Evolutionary conservation across 2,113 vertebrate species (phyloP).

Genomic region (Castor canadensis): DNA sequence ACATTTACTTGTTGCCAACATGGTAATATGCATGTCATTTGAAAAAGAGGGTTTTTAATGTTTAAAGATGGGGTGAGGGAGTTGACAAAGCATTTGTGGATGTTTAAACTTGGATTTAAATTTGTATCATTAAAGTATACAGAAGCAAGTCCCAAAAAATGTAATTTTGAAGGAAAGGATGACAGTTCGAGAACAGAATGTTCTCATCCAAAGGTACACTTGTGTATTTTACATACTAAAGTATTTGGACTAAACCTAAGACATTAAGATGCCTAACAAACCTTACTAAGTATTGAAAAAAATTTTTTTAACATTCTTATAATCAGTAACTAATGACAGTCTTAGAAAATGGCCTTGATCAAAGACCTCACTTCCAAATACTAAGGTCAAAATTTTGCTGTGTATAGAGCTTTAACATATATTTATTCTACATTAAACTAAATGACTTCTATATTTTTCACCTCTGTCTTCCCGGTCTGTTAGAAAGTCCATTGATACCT

Average conservation of each 20-base stretch:
- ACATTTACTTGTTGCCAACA: conserved; percentile 12
- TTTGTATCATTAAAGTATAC: conserved; percentile 45
- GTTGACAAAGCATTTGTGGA: background rate
- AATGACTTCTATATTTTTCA: background rate
- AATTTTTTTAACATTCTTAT: too few relatives aligned
- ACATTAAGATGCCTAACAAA: background rate
- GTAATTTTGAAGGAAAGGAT: conserved; percentile 57
- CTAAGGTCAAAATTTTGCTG: background rate
- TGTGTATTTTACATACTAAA: conserved; percentile 28
- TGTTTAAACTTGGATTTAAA: background rate
- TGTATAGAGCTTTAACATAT: background rate
- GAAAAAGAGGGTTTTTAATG: background rate
- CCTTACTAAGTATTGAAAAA: background rate
- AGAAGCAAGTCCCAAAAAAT: conserved; percentile 59
- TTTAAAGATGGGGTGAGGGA: background rate
- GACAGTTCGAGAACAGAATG: conserved; percentile 48
- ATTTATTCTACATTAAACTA: background rate
- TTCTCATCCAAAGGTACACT: background rate
- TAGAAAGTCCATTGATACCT: background rate
- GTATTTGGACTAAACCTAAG: background rate
- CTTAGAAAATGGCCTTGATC: background rate
- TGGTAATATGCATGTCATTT: background rate
- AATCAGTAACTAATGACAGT: background rate
- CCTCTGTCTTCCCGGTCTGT: background rate
- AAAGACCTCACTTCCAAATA: background rate